Conservation (phyloP, 2,113 vertebrate species). For the Saccopteryx leptura region DNA sequence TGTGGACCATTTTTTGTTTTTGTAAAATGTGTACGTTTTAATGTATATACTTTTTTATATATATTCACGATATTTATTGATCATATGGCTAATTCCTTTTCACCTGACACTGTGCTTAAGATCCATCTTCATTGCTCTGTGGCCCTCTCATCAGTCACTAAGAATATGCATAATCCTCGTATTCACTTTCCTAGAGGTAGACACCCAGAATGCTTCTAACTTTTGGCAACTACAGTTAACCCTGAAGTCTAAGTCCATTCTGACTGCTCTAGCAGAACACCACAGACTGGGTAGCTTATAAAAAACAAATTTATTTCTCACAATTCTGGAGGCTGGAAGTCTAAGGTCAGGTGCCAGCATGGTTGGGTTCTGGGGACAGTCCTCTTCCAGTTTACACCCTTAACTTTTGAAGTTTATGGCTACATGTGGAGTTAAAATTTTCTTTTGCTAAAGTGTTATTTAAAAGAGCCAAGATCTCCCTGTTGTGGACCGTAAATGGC, state of each 20-base stretch:
- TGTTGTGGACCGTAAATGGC: too few species aligned
- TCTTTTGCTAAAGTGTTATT: neutral
- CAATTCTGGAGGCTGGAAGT: neutral
- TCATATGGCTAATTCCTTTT: neutral
- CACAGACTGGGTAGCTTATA: neutral
- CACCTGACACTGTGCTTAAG: neutral
- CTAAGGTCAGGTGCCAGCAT: neutral
- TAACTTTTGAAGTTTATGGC: neutral
- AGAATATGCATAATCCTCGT: neutral
- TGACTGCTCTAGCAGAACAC: neutral
- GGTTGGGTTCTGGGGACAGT: neutral
- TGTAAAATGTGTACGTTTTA: conserved; percentile 5
- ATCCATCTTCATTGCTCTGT: neutral
- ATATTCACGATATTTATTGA: neutral
- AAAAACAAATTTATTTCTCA: neutral
- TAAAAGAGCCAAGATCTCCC: too few species aligned
- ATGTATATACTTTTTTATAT: neutral
- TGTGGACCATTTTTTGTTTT: neutral
- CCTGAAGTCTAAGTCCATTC: neutral
- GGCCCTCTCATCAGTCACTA: neutral
- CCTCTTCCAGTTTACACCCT: neutral
- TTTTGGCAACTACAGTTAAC: neutral
- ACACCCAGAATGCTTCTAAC: neutral
- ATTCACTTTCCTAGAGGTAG: neutral
- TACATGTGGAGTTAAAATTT: neutral